Conservation (phyloP, 2,113 vertebrate genomes). For the Nestor notabilis region DNA sequence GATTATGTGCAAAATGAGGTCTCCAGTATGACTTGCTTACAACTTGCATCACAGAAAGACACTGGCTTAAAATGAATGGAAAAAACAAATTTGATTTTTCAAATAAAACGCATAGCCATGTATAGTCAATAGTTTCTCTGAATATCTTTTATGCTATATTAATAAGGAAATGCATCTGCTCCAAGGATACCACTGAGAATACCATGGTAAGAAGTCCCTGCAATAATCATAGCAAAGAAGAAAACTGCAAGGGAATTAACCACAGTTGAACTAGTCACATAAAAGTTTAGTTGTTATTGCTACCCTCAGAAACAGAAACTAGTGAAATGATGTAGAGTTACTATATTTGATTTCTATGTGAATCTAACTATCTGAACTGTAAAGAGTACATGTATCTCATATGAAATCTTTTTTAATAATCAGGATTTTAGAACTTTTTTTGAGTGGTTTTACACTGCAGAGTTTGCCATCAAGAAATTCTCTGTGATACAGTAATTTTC, state of each 20-base stretch:
- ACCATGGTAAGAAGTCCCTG: not conserved
- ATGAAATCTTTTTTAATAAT: not conserved
- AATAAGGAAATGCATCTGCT: not conserved
- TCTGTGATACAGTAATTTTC: not conserved
- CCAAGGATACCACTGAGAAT: not conserved
- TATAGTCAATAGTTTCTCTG: not conserved
- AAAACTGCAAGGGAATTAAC: not conserved
- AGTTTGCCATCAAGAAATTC: not conserved
- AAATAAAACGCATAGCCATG: not conserved
- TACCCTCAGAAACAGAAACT: not conserved
- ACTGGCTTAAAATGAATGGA: not conserved
- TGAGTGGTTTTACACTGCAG: not conserved
- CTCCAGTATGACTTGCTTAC: not conserved
- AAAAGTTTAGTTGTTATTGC: not conserved
- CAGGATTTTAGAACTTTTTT: not conserved
- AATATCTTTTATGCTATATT: not conserved
- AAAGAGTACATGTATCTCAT: not conserved
- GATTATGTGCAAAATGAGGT: not conserved
- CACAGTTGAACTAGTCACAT: not conserved
- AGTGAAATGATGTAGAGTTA: not conserved
- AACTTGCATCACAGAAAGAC: not conserved
- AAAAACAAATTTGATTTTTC: not conserved
- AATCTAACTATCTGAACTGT: not conserved
- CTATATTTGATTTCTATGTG: not conserved
- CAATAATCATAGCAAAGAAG: not conserved